These are phyloP conservation scores for Anthonomus grandis DNA, from an alignment of 1,140 invertebrate genomes.

Conservation along the genomic window DNA sequence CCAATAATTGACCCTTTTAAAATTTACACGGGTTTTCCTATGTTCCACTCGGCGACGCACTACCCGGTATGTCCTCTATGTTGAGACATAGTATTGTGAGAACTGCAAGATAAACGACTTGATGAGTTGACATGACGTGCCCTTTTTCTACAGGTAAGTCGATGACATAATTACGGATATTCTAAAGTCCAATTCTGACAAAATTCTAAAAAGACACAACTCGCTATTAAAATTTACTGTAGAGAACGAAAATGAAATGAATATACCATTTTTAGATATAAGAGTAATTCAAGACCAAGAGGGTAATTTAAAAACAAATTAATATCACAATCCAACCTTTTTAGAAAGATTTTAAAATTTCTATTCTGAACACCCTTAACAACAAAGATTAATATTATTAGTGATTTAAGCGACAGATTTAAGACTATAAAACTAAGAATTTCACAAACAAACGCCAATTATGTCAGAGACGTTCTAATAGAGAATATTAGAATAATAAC, in stretches of 20 bases:
- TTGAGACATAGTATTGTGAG: slow-evolving; percentile 6
- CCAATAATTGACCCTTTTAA: no score
- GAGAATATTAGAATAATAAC: background rate
- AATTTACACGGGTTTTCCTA: no score
- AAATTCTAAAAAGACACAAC: background rate
- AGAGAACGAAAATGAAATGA: background rate
- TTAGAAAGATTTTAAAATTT: slow-evolving; percentile 10
- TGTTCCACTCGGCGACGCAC: no score
- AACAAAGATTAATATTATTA: slow-evolving; percentile 12
- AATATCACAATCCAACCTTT: slow-evolving; percentile 11
- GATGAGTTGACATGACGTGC: background rate
- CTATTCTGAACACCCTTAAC: background rate
- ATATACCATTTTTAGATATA: background rate
- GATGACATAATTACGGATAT: background rate
- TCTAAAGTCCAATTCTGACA: background rate
- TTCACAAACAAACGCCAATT: background rate
- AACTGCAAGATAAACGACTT: background rate
- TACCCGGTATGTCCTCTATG: no score
- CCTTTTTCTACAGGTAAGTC: slow-evolving; percentile 10
- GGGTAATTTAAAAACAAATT: slow-evolving; percentile 2
- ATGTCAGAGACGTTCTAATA: background rate
- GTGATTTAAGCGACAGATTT: slow-evolving; percentile 3
- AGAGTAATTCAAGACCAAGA: background rate
- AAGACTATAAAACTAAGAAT: background rate
- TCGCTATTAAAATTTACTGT: background rate